Evolutionary conservation across 2,888 invertebrate species (phyloP).

Genomic region (Zaprionus lineosus): DNA sequence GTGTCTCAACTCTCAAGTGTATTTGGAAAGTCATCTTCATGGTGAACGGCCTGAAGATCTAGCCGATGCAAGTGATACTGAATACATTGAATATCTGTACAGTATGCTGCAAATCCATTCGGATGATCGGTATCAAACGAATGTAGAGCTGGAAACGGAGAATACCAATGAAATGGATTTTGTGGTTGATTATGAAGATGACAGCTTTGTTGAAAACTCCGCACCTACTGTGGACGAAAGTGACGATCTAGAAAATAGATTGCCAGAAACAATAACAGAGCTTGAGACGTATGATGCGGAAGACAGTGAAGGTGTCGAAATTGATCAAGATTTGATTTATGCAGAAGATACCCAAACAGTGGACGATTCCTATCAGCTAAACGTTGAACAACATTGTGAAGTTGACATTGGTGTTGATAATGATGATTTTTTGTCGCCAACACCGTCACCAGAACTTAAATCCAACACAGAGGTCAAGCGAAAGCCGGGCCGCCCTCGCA

Average conservation of each 20-base stretch:
- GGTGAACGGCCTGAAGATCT: constrained; percentile 23
- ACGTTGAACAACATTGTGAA: constrained; percentile 15
- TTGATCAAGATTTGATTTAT: constrained; percentile 22
- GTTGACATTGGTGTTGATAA: constrained; percentile 17
- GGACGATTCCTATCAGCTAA: background rate
- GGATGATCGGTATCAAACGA: background rate
- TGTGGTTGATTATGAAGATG: constrained; percentile 38
- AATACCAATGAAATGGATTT: constrained; percentile 15
- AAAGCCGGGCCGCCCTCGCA: constrained; percentile 57
- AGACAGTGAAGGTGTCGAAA: constrained; percentile 16
- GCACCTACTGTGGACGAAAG: background rate
- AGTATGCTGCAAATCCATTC: constrained; percentile 39
- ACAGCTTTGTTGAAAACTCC: constrained; percentile 27
- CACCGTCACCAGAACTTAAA: constrained; percentile 43
- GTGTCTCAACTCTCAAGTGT: constrained; percentile 79
- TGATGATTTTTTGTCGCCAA: constrained; percentile 48
- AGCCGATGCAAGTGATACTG: constrained; percentile 38
- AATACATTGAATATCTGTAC: constrained; percentile 56
- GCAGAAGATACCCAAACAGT: constrained; percentile 12
- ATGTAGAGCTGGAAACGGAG: constrained; percentile 1
- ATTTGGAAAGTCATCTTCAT: constrained; percentile 54
- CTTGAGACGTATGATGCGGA: constrained; percentile 33
- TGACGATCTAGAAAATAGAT: constrained; percentile 2
- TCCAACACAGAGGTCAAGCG: constrained; percentile 23
- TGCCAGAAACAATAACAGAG: constrained; percentile 14